Conservation (phyloP, 1,140 invertebrate genomes). For the Hylaeus volcanicus region DNA sequence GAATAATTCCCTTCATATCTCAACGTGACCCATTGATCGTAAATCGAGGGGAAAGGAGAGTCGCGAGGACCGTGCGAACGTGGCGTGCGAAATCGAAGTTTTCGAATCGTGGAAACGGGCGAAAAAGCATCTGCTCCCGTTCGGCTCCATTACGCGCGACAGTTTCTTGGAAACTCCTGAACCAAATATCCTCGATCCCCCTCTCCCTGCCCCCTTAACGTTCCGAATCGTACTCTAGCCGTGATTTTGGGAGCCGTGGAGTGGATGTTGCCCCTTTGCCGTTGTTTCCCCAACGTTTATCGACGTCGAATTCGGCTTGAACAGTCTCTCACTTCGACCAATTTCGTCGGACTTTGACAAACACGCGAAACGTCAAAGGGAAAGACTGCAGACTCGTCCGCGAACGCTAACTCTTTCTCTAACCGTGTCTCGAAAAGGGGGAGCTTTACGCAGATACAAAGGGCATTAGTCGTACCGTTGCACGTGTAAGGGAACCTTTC, state of each 20-base stretch:
- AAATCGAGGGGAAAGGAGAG: slow-evolving; percentile 19
- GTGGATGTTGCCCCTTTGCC: not conserved
- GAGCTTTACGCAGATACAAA: not conserved
- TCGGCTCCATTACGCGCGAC: slow-evolving; percentile 20
- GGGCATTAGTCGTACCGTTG: slow-evolving; percentile 1
- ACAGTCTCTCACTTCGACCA: not conserved
- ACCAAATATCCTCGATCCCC: not conserved
- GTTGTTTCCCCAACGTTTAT: not conserved
- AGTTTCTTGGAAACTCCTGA: not conserved
- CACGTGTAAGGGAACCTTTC: not conserved
- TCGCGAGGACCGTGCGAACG: not conserved
- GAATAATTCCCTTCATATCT: slow-evolving; percentile 43
- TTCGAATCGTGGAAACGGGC: slow-evolving; percentile 10
- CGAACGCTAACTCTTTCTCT: not conserved
- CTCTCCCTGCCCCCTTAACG: too few relatives aligned
- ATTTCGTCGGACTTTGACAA: not conserved
- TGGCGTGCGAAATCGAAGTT: not conserved
- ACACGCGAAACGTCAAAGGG: not conserved
- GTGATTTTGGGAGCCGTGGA: not conserved
- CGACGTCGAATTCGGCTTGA: too few relatives aligned
- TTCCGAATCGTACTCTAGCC: not conserved
- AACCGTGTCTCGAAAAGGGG: not conserved
- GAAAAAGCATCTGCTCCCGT: slow-evolving; percentile 10
- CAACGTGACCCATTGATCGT: slow-evolving; percentile 24
- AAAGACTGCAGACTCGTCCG: not conserved